Conservation (phyloP, 2,113 vertebrate genomes). For the Emydura subglobosa region DNA sequence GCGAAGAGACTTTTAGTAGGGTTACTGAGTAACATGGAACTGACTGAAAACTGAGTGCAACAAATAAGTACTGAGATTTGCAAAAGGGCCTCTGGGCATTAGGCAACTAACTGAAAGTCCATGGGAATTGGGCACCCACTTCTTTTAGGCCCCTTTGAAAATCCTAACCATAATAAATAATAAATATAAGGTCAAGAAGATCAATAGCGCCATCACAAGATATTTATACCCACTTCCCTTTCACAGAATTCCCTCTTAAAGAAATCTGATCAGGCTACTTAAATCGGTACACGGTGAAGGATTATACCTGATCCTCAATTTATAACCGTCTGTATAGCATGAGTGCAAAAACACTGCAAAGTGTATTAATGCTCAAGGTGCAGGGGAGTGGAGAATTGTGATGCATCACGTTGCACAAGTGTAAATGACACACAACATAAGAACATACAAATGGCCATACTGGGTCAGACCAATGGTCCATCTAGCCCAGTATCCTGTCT, state of each 20-base stretch:
- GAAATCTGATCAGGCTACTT: neutral
- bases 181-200: neutral
- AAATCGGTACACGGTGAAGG: accelerated
- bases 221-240: neutral
- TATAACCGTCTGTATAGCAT: neutral
- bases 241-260: neutral
- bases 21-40: neutral
- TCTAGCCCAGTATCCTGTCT: too few relatives aligned
- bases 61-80: neutral
- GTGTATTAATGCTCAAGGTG: neutral
- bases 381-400: neutral
- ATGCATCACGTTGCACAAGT: neutral
- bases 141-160: neutral
- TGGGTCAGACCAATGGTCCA: too few relatives aligned
- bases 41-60: neutral
- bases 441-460: too few relatives aligned
- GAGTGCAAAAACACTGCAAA: neutral
- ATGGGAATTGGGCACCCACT: neutral
- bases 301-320: neutral
- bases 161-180: neutral
- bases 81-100: neutral
- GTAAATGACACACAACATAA: neutral
- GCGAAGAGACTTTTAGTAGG: neutral
- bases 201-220: neutral
- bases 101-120: neutral